A percentile compares a stretch with the other conserved stretches of the same genome.
phyloP scores from a whole-genome alignment of 2,888 invertebrate species.

The Platynereis dumerilii region DNA sequence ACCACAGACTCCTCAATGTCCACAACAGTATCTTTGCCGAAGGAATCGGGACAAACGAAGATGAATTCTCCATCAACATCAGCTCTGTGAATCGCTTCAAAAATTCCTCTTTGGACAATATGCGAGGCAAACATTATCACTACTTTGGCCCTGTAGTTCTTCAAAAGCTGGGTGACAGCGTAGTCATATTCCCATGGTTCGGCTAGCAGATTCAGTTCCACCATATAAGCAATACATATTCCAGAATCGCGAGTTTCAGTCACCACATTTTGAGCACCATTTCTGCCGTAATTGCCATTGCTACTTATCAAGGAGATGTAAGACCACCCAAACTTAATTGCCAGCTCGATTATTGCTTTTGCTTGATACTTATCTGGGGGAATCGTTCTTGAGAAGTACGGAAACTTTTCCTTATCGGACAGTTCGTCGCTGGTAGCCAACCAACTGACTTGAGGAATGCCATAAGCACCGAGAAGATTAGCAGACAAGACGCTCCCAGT shows the following conservation, averaged over 20 bases:
- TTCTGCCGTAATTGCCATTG: slow-evolving; percentile 36
- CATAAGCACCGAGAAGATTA: slow-evolving; percentile 34
- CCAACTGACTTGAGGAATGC: slow-evolving; percentile 39
- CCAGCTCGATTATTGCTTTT: slow-evolving; percentile 35
- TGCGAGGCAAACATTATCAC: slow-evolving; percentile 33
- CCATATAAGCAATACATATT: slow-evolving; percentile 33
- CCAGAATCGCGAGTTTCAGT: slow-evolving; percentile 8
- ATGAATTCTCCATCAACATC: slow-evolving; percentile 9
- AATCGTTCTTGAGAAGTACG: slow-evolving; percentile 38
- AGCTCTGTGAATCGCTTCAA: not conserved
- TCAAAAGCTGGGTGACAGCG: slow-evolving; percentile 25
- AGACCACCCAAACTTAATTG: slow-evolving; percentile 35
- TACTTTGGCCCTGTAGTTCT: slow-evolving; percentile 26
- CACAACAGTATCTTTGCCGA: not conserved
- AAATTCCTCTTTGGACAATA: slow-evolving; percentile 8
- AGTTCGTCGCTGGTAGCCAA: slow-evolving; percentile 36
- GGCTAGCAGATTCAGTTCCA: slow-evolving; percentile 29
- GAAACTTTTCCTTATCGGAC: slow-evolving; percentile 32
- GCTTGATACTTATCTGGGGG: slow-evolving; percentile 39
- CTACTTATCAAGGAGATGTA: slow-evolving; percentile 38
- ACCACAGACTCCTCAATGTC: not conserved
- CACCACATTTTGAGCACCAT: slow-evolving; percentile 25
- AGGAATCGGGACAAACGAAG: slow-evolving; percentile 8
- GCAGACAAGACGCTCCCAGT: slow-evolving; percentile 34
- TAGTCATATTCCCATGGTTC: slow-evolving; percentile 31